phyloP scores from a whole-genome alignment of 2,113 vertebrate species.

The Smithornis capensis region DNA sequence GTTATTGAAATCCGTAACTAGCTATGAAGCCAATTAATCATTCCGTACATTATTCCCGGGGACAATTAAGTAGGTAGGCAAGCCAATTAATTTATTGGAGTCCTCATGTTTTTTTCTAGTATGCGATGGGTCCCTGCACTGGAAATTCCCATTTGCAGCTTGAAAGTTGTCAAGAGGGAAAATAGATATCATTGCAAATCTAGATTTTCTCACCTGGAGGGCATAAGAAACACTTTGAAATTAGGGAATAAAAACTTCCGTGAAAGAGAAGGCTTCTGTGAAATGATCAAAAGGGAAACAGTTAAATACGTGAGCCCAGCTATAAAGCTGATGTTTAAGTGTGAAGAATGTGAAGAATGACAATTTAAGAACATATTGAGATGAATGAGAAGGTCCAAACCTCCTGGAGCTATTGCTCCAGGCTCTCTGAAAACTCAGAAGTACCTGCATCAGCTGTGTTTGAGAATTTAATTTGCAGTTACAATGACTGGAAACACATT shows the following conservation, averaged over 20 bases:
- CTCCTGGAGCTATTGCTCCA: not conserved
- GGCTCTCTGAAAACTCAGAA: not conserved
- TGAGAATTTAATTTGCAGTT: not conserved
- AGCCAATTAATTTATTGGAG: not conserved
- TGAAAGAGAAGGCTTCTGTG: not conserved
- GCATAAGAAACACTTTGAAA: conserved; percentile 38
- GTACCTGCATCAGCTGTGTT: not conserved
- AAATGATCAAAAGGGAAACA: conserved; percentile 35
- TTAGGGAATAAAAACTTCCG: conserved; percentile 31
- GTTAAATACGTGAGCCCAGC: not conserved
- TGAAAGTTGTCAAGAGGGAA: not conserved
- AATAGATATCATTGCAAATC: not conserved
- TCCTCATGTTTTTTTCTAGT: not conserved
- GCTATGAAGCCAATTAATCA: conserved; percentile 26
- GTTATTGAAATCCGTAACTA: not conserved
- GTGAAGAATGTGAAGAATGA: conserved; percentile 7
- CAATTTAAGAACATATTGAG: conserved; percentile 9
- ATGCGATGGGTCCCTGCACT: not conserved
- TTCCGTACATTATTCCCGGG: not conserved
- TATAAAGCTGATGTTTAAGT: not conserved
- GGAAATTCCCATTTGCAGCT: not conserved
- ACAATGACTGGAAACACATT: not conserved
- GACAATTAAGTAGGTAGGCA: conserved; percentile 4
- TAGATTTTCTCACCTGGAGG: conserved; percentile 26
- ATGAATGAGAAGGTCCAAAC: not conserved